These are phyloP conservation scores for Drosophila acutilabella DNA, from an alignment of 2,888 invertebrate species.

Conservation along the genomic window DNA sequence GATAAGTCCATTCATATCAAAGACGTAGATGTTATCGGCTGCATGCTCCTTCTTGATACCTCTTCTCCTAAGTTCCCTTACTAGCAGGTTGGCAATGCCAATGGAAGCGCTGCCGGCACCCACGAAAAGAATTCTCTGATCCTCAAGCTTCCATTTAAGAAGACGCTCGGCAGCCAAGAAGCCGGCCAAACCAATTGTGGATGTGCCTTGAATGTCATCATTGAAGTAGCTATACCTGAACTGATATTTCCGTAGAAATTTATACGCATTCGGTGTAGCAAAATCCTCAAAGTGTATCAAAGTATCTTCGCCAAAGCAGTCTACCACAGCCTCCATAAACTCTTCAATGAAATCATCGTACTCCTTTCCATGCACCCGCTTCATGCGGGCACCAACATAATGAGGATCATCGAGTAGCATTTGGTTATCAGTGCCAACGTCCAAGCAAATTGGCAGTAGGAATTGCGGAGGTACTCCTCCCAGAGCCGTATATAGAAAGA, in stretches of 20 bases:
- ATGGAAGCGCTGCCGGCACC: conserved; percentile 66
- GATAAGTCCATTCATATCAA: conserved; percentile 47
- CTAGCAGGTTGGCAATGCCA: conserved; percentile 48
- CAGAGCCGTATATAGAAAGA: conserved; percentile 19
- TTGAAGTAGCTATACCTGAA: conserved; percentile 41
- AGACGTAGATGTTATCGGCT: conserved; percentile 48
- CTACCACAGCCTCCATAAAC: conserved; percentile 7
- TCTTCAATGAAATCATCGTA: conserved; percentile 24
- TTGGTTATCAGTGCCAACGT: conserved; percentile 37
- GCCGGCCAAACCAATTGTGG: conserved; percentile 13
- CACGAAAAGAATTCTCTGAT: conserved; percentile 55
- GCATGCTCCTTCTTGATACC: conserved; percentile 19
- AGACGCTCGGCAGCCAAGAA: conserved; percentile 20
- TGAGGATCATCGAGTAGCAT: conserved; percentile 49
- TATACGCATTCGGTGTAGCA: conserved; percentile 45
- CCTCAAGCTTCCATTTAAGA: conserved; percentile 32
- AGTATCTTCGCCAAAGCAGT: conserved; percentile 14
- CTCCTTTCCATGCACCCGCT: conserved; percentile 7
- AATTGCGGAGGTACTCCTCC: conserved; percentile 15
- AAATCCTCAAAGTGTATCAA: conserved; percentile 57
- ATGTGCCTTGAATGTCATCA: conserved; percentile 46
- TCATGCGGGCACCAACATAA: conserved; percentile 46
- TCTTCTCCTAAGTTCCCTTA: conserved; percentile 30
- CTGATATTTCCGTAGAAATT: conserved; percentile 16
- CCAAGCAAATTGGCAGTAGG: conserved; percentile 31